Evolutionary conservation across 2,888 invertebrate genomes (phyloP).

Genomic region (Rotaria magnacalcarata): DNA sequence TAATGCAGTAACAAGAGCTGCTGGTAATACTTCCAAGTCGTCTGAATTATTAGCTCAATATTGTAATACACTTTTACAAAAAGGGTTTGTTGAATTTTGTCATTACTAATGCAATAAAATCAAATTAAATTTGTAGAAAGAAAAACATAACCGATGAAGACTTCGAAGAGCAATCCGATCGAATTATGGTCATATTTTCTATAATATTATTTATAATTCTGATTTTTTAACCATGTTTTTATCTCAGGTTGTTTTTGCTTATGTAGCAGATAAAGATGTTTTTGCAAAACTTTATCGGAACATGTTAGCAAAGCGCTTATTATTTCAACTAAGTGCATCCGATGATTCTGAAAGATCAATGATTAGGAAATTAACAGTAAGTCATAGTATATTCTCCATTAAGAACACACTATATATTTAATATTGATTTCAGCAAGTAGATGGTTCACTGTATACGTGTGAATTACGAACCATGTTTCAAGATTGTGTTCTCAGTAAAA

Average conservation of each 20-base stretch:
- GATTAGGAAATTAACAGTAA: constrained; percentile 90
- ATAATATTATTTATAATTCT: neutral
- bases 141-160: constrained; percentile 98
- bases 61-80: constrained; percentile 91
- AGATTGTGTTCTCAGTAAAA: too few species aligned
- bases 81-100: constrained; percentile 62
- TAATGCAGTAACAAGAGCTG: constrained; percentile 86
- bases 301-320: constrained; percentile 94
- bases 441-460: too few species aligned
- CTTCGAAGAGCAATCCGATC: constrained; percentile 91
- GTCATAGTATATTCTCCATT: neutral
- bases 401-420: too few species aligned
- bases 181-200: constrained; percentile 69
- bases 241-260: constrained; percentile 75
- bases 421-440: too few species aligned
- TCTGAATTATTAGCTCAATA: constrained; percentile 95
- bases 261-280: constrained; percentile 98
- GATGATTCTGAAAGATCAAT: constrained; percentile 98
- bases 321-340: constrained; percentile 93
- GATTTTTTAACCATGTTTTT: neutral
- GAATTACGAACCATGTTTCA: too few species aligned
- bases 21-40: constrained; percentile 74
- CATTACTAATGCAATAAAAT: neutral
- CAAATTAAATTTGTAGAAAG: constrained; percentile 63
- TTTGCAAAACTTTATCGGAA: constrained; percentile 99